Percentiles rank a stretch among this genome's conserved stretches.
Conservation (phyloP, 2,797 vertebrate genomes). For the Coracias cyanogaster region DNA sequence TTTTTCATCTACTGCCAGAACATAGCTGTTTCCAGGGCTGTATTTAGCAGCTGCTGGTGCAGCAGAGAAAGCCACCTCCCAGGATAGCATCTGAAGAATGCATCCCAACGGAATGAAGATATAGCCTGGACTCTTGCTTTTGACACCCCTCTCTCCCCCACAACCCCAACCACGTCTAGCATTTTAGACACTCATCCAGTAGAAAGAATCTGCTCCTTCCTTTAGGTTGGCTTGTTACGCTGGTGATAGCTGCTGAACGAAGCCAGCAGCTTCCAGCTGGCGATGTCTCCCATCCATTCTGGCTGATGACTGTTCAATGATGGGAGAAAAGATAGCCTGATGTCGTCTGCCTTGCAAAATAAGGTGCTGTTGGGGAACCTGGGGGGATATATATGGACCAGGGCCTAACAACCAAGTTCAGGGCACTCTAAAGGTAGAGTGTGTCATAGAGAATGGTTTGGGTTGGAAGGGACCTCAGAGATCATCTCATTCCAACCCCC, state of each 20-base stretch:
- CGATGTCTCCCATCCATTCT: neutral
- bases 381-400: rapidly evolving
- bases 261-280: neutral
- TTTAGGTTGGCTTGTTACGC: rapidly evolving
- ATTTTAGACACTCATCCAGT: neutral
- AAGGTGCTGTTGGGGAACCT: neutral
- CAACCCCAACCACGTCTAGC: neutral
- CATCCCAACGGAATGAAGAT: neutral
- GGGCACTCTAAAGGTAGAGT: too few species aligned
- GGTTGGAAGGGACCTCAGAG: too few species aligned
- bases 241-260: neutral
- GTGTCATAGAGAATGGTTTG: too few species aligned
- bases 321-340: neutral
- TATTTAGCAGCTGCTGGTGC: neutral
- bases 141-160: neutral
- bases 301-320: neutral
- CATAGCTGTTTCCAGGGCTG: neutral
- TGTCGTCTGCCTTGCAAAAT: neutral
- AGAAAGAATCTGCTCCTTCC: neutral
- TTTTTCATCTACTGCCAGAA: neutral
- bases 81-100: neutral
- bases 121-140: neutral
- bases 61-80: neutral
- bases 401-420: neutral
- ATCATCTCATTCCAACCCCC: too few species aligned